These are phyloP conservation scores for Fabriciana adippe DNA, from an alignment of 2,888 invertebrate genomes.

Conservation along the genomic window DNA sequence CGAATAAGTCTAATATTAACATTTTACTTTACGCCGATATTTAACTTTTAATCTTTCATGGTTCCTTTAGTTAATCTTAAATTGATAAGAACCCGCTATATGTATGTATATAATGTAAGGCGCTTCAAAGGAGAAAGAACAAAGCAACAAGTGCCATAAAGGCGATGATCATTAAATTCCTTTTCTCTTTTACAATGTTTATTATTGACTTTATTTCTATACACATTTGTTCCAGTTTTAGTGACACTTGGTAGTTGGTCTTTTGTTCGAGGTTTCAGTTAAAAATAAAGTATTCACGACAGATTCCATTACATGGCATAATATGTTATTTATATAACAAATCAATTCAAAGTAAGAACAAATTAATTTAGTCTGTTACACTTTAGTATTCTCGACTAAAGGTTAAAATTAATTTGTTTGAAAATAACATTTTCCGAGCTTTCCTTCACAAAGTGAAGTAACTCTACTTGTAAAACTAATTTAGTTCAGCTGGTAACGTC, in stretches of 20 bases:
- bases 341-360: neutral
- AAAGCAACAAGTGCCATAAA: conserved; percentile 66
- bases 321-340: no score
- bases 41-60: neutral
- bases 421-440: neutral
- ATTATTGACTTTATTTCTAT: conserved; percentile 30
- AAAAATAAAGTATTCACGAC: neutral
- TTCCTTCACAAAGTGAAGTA: neutral
- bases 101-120: conserved; percentile 1
- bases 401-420: neutral
- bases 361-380: neutral
- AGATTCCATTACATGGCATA: no score
- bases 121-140: conserved; percentile 44
- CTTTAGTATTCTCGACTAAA: neutral
- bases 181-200: conserved; percentile 27
- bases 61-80: conserved; percentile 8
- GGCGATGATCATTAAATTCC: conserved; percentile 46
- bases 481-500: neutral
- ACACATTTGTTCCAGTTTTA: conserved; percentile 12
- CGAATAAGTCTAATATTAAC: neutral
- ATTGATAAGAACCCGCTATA: conserved; percentile 19
- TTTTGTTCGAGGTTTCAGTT: conserved; percentile 14
- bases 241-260: conserved; percentile 13
- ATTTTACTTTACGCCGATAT: neutral
- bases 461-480: neutral